Evolutionary conservation across 2,888 invertebrate species (phyloP), one percentile per base, ranked within the genome.

Genomic region (Stomorhina lunata): DNA sequence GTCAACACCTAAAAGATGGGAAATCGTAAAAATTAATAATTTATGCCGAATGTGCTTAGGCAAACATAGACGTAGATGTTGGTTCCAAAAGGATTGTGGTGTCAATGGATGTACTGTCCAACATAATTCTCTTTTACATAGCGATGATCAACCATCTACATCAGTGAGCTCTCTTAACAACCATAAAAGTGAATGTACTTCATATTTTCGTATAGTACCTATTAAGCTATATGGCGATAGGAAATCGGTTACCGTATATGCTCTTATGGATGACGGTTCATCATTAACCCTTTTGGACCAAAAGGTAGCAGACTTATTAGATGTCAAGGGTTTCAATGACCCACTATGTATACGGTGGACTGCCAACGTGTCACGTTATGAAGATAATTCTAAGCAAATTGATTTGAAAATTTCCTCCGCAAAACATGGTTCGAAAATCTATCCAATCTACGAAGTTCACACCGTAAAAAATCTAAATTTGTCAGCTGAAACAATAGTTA

Each of bases 301-400:
- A 5, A 32, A 32, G 5, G 32, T 7, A 5, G 32, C 32, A 32
- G 32, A 32, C 32, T 32, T 7, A 4, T 32, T 32, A 7, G 32
- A 32, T 4, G 32, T 32, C 32, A 7, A 5, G 4, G 4, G 17
- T 43, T 27, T 20, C 10, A 10, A 12, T 5, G 59, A 76, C 12
- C 59, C 66, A n/a, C 48, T 59, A 5, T 76, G 68, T 15, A 69
- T 37, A 25, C 27, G 22, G n/a, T 61, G 69, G 69, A 69, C 69
- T 20, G 69, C 20, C 15, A 34, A 68, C n/a, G 15, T 15, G 17
- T 1, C 17, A n/a, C 17, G 5, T 1, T 5, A 15, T 15, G 3
- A 5, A 45, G 17, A 15, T 17, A 45, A 6, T 17, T 45, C 1
- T 1, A 45, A 45, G 6, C 17, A 17, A 15, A 32, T 32, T 4